Evolutionary conservation across 1,140 invertebrate genomes (phyloP), one percentile per base, ranked within the genome.

Genomic region (Nymphalis io): DNA sequence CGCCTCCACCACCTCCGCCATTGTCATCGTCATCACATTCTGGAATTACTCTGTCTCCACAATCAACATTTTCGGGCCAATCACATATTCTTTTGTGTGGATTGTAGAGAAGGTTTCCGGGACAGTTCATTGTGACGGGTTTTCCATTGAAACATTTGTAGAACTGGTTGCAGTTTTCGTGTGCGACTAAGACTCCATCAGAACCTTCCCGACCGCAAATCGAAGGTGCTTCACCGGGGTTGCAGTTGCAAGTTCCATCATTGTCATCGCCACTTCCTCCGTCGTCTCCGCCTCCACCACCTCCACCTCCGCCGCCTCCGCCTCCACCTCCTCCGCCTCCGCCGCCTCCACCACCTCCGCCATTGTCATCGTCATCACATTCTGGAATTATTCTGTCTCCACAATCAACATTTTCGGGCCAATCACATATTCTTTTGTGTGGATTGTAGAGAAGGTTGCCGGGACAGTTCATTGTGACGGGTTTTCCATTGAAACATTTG

Each of bases 341-440:
- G 16, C 4, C 21, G 10, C 51, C 51, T n/a, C 58, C 10, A 55
- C 66, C 73, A 11, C 38, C 13, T 1, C 23, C 39, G n/a, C 51
- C 62, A 12, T 57, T 57, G 27, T 63, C 53, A 44, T 38, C 12
- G 3, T 72, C 57, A 1, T 64, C 60, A 15, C 42, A 18, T 23
- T 68, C 65, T 21, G 74, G 70, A 8, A 70, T 68, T 48, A 67
- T 16, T 64, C 77, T 74, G 12, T 71, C 69, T 12, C 70, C 72
- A 59, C 82, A 84, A 10, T 75, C 60, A 13, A 96, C 93, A 74
- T 92, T 85, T 57, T 90, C 67, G 42, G 94, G 86, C 93, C 77
- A 82, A 51, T 84, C 78, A 55, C 84, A 86, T 20, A 42, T 18
- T 21, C 72, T 46, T 13, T 18, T 70, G 4, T 46, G 20, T n/a